Evolutionary conservation across 2,888 invertebrate genomes (phyloP).

Genomic region (Atrina japonica): DNA sequence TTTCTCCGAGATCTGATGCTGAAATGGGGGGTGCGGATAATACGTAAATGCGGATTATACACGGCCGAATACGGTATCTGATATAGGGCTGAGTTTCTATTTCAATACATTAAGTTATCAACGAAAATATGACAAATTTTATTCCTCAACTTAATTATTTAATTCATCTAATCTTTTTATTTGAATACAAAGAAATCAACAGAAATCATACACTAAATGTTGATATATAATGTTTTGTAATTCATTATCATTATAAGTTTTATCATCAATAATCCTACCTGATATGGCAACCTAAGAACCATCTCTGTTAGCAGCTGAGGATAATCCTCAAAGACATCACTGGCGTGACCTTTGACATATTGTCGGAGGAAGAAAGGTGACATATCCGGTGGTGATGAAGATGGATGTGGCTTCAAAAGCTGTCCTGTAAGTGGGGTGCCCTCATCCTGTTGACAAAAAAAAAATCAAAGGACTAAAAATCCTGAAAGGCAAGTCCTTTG

Average conservation of each 20-base stretch:
- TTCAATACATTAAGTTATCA: too few species aligned
- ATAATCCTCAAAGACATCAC: conserved; percentile 96
- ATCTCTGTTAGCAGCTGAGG: conserved; percentile 97
- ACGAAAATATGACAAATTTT: too few species aligned
- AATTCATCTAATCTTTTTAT: not conserved
- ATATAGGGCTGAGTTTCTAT: too few species aligned
- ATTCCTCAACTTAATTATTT: too few species aligned
- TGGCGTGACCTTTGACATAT: conserved; percentile 94
- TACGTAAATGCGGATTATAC: too few species aligned
- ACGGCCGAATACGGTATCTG: too few species aligned
- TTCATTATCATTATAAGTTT: not conserved
- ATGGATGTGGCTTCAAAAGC: conserved; percentile 90
- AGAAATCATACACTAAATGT: not conserved
- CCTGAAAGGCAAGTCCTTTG: too few species aligned
- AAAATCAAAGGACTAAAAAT: too few species aligned
- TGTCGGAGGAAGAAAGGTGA: conserved; percentile 93
- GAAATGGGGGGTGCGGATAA: too few species aligned
- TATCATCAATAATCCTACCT: conserved; percentile 83
- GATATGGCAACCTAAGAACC: conserved; percentile 95
- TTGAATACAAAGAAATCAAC: not conserved
- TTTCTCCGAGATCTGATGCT: too few species aligned
- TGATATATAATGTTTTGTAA: too few species aligned
- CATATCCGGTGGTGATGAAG: conserved; percentile 92
- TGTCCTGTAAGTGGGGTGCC: conserved; percentile 82
- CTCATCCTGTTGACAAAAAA: conserved; percentile 60